These are phyloP conservation scores for Ischnura elegans DNA, from an alignment of 2,888 invertebrate species.

Conservation along the genomic window DNA sequence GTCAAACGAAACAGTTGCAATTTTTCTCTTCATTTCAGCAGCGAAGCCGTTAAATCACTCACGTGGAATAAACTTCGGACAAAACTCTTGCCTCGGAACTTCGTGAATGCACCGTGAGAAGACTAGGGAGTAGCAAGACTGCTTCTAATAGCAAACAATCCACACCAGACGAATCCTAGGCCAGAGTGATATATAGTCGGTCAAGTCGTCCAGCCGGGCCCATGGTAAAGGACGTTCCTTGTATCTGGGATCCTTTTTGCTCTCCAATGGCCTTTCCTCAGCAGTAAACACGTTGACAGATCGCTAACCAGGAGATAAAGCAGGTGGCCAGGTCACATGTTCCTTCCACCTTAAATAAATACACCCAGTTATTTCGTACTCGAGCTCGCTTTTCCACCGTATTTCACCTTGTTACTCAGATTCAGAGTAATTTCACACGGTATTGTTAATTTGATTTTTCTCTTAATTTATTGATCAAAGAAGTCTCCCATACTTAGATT, in stretches of 20 bases:
- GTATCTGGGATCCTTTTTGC: background rate
- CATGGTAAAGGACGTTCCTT: background rate
- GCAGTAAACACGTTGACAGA: background rate
- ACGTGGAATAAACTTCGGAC: too few species aligned
- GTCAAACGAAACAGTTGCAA: too few species aligned
- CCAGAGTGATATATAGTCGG: background rate
- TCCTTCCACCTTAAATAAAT: background rate
- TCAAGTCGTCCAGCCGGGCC: background rate
- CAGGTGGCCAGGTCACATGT: background rate
- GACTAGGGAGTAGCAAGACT: background rate
- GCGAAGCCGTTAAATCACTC: too few species aligned
- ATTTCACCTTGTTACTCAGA: background rate
- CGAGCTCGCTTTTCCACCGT: background rate
- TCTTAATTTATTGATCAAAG: too few species aligned
- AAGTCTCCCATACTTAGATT: too few species aligned
- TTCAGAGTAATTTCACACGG: background rate
- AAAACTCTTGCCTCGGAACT: too few species aligned
- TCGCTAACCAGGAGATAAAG: conserved; percentile 1
- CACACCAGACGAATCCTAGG: background rate
- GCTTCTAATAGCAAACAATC: background rate
- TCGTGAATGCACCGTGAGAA: too few species aligned
- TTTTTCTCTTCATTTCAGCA: too few species aligned
- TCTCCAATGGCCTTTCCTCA: background rate
- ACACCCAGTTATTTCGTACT: background rate
- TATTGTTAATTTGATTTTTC: too few species aligned